Conservation (phyloP, 2,888 invertebrate species). For the Alviniconcha strummeri region DNA sequence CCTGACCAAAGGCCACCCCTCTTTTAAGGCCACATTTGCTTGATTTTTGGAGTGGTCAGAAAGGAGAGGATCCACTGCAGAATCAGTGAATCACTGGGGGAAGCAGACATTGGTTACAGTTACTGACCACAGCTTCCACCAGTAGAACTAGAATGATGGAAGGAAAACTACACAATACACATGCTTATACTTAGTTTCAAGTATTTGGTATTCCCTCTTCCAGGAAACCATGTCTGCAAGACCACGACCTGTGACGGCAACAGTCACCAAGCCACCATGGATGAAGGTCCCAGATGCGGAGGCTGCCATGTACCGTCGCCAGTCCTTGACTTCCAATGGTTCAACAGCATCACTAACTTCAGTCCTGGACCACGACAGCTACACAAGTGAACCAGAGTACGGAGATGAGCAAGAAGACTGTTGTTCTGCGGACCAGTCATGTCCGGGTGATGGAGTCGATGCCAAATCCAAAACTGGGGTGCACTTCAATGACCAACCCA, state of each 20-base stretch:
- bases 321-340: conserved; percentile 63
- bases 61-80: too few relatives aligned
- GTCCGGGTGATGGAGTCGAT: background rate
- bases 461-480: conserved; percentile 4
- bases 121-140: too few relatives aligned
- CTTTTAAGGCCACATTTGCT: too few relatives aligned
- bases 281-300: conserved; percentile 57
- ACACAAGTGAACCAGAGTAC: conserved; percentile 55
- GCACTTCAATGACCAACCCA: background rate
- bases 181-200: too few relatives aligned
- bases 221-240: conserved; percentile 54
- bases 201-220: background rate
- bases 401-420: conserved; percentile 43
- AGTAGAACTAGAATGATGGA: too few relatives aligned
- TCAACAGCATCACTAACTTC: conserved; percentile 69
- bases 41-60: too few relatives aligned
- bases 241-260: conserved; percentile 70
- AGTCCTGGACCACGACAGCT: conserved; percentile 69
- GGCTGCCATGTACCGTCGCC: conserved; percentile 48
- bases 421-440: background rate
- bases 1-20: too few relatives aligned
- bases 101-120: too few relatives aligned
- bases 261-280: conserved; percentile 66
- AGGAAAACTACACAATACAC: too few relatives aligned
- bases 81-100: too few relatives aligned